Base-by-base conservation (phyloP, 2,113 vertebrate species). In the Isichthys henryi region DNA sequence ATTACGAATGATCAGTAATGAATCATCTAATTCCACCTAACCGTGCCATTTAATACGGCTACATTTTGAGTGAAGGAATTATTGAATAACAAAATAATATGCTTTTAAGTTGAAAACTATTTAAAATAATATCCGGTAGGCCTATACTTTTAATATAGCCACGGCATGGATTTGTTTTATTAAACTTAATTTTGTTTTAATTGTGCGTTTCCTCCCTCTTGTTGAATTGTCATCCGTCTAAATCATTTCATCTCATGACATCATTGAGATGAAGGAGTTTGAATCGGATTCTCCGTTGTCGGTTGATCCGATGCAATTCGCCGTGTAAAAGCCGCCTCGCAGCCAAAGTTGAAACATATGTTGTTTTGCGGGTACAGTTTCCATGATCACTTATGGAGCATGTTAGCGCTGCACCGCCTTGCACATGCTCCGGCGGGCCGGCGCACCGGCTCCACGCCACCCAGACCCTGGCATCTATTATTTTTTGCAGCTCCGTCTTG, bases 321-420 rank as follows among this genome's bases (percentile, higher is more conserved):
- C 45, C 89, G 86, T 92, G 91, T 90, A 74, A 90, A 88, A 92
- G 90, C 43, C 88, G 89, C 89, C 66, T 90, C 31, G 45, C 19
- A 91, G 88, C 90, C 93, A 95, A 97, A 97, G 94, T 93, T 94
- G 92, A 96, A 96, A 96, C 96, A 97, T 96, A 96, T 98, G 97
- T 95, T 95, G 35, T 93, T 11, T 90, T 88, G 84, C 87, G 88
- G 93, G 95, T 96, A 96, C 94, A 94, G 89, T 94, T 96, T 97
- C 95, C 96, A 97, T 94, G 95, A 95, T 94, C 92, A 92, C 91
- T 92, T 90, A 91, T 91, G 80, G 45, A 90, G 43, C 43, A 84
- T 89, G 90, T 85, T 88, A 74, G 82, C 27, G 62, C 62, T 45
- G 80, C 46, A 62, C 84, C 31, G 82, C 80, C 62, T 58, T 80